phyloP scores from a whole-genome alignment of 2,888 invertebrate species.

The Ditylenchus weischeri region DNA sequence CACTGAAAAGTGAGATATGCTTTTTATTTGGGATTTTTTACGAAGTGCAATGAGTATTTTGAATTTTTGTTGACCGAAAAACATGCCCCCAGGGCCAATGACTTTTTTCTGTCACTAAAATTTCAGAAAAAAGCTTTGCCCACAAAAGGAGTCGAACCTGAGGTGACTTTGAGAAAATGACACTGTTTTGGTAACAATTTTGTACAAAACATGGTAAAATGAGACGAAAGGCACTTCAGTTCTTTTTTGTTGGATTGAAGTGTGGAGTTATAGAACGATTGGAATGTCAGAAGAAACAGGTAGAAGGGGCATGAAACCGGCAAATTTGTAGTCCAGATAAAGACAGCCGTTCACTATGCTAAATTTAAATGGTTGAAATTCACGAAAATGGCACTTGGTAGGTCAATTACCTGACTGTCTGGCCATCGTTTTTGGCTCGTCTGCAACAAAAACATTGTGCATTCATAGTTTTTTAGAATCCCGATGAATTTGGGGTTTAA shows the following conservation, averaged over 20 bases:
- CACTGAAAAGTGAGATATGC: too few species aligned
- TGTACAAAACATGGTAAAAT: background rate
- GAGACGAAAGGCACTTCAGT: background rate
- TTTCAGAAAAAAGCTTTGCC: too few species aligned
- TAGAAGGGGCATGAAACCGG: conserved; percentile 32
- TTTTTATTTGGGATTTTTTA: too few species aligned
- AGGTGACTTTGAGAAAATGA: too few species aligned
- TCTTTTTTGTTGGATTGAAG: background rate
- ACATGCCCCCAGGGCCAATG: too few species aligned
- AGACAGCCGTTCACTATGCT: conserved; percentile 36
- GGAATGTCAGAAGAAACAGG: conserved; percentile 6
- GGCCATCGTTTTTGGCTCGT: conserved; percentile 36
- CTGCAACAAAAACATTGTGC: background rate
- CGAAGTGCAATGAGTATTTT: too few species aligned
- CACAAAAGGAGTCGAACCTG: too few species aligned
- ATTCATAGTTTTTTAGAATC: too few species aligned
- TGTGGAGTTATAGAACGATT: background rate
- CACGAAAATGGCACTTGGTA: background rate
- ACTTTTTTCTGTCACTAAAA: too few species aligned
- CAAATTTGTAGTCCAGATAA: conserved; percentile 38
- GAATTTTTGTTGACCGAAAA: too few species aligned
- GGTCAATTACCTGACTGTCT: conserved; percentile 25
- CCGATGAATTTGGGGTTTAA: too few species aligned
- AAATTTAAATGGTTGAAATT: background rate
- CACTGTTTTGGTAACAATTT: too few species aligned